Evolutionary conservation across 2,888 invertebrate species (phyloP), one percentile per base, ranked within the genome.

Genomic region (Axea sp.): DNA sequence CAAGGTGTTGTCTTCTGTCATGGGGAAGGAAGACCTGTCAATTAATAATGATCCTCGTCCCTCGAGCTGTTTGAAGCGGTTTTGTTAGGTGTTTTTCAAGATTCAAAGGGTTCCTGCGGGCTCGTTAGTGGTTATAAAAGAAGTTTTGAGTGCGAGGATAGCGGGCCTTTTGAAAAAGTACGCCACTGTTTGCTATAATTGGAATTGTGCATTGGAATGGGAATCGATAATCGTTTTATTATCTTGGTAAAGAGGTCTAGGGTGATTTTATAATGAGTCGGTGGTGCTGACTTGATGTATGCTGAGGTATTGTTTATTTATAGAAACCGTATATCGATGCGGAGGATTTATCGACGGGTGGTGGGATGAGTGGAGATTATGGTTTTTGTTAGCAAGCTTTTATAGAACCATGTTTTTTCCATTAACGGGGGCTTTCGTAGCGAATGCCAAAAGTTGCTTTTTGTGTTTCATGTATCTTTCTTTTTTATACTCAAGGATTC

Each of bases 211-310:
- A 60, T 41, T 9, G 47, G 12, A 62, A 73, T 68, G 62, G 28
- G 60, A 67, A 73, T 73, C 73, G 49, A 73, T 73, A 67, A 62
- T 71, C 30, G 53, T 24, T 28, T 62, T 45, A 37, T 53, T 53
- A 28, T 59, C 37, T 41, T 22, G 35, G 28, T 26, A 59, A 47
- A 51, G 51, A 60, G 55, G 64, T 69, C 69, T 69, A 69, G 62
- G 69, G 47, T 69, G 69, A 69, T 22, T 69, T 47, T 53, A 47
- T 69, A 37, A 62, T 69, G 28, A 53, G 45, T 60, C 26, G n/a
- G n/a, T n/a, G 41, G 0, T 28, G 45, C 14, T 35, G 28, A 17
- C 11, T 53, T 53, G 33, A 26, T 37, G 22, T 47, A 35, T 33
- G 62, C 6, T 26, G 45, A 33, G 33, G 33, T 22, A 49, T 49